Conservation (phyloP, 2,888 invertebrate genomes). For the Drosophila nr. perissopoda region DNA sequence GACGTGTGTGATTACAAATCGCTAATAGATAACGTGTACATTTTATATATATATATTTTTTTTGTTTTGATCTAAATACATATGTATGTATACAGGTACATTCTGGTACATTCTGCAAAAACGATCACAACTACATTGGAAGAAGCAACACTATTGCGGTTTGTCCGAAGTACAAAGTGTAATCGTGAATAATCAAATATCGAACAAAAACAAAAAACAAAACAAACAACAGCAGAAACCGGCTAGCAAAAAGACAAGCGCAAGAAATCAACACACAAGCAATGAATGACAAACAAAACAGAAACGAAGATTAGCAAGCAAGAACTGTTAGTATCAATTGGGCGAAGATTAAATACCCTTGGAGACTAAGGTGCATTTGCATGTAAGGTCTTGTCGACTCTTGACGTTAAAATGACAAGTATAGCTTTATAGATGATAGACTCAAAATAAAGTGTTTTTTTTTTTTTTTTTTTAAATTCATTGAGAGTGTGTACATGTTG, state of each 20-base stretch:
- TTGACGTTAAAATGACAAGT: background rate
- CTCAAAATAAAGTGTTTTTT: background rate
- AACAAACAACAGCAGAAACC: slow-evolving; percentile 21
- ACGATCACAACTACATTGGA: slow-evolving; percentile 12
- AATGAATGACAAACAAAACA: slow-evolving; percentile 19
- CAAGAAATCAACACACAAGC: slow-evolving; percentile 20
- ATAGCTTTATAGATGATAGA: background rate
- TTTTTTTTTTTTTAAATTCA: background rate
- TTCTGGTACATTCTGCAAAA: background rate
- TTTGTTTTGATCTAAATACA: background rate
- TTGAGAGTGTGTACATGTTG: background rate
- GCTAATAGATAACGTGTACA: slow-evolving; percentile 49
- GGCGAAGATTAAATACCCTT: slow-evolving; percentile 6
- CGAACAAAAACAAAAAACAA: slow-evolving; percentile 15
- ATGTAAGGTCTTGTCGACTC: background rate
- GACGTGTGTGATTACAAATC: slow-evolving; percentile 52
- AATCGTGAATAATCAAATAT: slow-evolving; percentile 35
- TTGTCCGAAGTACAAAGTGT: slow-evolving; percentile 40
- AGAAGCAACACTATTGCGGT: slow-evolving; percentile 14
- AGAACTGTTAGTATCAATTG: background rate
- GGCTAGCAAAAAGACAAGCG: background rate
- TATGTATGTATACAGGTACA: background rate
- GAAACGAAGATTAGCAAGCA: slow-evolving; percentile 11
- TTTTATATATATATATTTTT: slow-evolving; percentile 19
- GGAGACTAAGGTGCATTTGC: background rate